These are phyloP conservation scores for Cotesia glomerata DNA, from an alignment of 1,140 invertebrate species.

Conservation along the genomic window DNA sequence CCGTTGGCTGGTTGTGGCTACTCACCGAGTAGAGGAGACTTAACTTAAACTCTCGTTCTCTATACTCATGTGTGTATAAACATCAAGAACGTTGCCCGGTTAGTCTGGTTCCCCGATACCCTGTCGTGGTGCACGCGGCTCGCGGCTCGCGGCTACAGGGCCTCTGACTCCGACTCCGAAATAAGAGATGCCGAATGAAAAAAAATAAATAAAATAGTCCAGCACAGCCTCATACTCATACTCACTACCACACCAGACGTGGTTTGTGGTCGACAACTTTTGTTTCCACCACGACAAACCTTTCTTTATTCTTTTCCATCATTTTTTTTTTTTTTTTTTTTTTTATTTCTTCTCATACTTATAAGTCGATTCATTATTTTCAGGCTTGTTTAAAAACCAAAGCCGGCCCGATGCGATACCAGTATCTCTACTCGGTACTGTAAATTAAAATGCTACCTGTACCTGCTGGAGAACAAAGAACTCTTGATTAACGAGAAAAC, in stretches of 20 bases:
- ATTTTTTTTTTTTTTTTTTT: too few species aligned
- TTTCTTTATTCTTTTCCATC: too few species aligned
- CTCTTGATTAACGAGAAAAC: too few species aligned
- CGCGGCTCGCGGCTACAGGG: constrained; percentile 18
- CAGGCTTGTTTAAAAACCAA: too few species aligned
- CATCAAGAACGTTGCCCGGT: neutral
- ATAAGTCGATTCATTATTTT: too few species aligned
- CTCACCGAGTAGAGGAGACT: neutral
- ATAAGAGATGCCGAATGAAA: neutral
- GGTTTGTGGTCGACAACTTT: neutral
- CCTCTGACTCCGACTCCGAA: neutral
- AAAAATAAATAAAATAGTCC: constrained; percentile 1
- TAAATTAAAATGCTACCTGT: too few species aligned
- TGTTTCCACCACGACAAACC: neutral
- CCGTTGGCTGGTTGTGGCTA: neutral
- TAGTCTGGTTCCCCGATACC: too few species aligned
- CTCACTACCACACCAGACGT: neutral
- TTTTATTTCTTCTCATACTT: too few species aligned
- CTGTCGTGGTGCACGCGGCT: neutral
- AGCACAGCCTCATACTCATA: neutral
- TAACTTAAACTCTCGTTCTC: constrained; percentile 11
- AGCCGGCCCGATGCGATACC: too few species aligned
- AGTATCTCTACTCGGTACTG: too few species aligned
- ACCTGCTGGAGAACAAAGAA: too few species aligned
- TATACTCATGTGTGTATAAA: too few species aligned